Conservation (phyloP, 2,113 vertebrate species). For the Barbus barbus region DNA sequence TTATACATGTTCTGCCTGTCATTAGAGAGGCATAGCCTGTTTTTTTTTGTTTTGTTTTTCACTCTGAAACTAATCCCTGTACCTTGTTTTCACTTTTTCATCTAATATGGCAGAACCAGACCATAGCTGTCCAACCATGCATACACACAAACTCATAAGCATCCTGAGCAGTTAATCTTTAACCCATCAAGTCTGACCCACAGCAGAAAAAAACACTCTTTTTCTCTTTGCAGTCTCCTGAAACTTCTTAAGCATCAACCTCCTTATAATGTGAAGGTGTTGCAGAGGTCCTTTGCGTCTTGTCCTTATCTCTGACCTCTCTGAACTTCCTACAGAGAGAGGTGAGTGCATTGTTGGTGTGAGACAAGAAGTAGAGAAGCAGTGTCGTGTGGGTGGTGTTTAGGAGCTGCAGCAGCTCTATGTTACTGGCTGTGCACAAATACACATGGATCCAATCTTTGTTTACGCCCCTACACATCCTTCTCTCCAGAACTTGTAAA, state of each 20-base stretch:
- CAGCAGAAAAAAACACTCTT: background rate
- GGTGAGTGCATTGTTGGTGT: constrained; percentile 10
- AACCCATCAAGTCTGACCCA: background rate
- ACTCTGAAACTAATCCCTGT: background rate
- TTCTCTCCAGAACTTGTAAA: constrained; percentile 74
- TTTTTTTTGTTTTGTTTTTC: too few species aligned
- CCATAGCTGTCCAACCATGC: background rate
- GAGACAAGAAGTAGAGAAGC: constrained; percentile 35
- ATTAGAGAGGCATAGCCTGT: background rate
- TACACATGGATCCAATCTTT: background rate
- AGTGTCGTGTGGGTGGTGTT: background rate
- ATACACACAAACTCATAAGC: background rate
- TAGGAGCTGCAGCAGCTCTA: constrained; percentile 18
- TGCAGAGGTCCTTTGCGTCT: background rate
- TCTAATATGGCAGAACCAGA: background rate
- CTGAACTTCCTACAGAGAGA: background rate
- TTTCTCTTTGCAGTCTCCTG: background rate
- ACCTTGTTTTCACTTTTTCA: background rate
- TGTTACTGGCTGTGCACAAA: constrained; percentile 31
- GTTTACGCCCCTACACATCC: constrained; percentile 42
- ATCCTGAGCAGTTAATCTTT: background rate
- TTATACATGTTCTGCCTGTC: constrained; percentile 8
- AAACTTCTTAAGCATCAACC: background rate
- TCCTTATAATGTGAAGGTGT: background rate
- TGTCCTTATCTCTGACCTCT: background rate